Base-by-base conservation (phyloP, 2,797 vertebrate genomes). In the Brachymystax lenok region DNA sequence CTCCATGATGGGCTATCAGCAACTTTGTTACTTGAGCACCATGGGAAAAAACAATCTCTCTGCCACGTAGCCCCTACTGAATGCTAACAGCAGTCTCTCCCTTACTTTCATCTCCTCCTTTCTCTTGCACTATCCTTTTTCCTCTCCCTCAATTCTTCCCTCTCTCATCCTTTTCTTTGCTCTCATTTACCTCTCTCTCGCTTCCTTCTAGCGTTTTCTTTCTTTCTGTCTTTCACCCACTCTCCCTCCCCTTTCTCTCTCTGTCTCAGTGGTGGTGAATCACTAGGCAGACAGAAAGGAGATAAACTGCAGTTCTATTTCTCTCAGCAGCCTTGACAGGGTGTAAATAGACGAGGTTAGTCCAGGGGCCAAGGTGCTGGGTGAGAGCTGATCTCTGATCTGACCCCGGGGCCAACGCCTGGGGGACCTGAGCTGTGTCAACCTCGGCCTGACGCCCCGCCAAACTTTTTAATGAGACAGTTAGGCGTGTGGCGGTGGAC, bases 391-490 rank as follows among this genome's bases (percentile, higher is more conserved):
- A 87, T 90, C 91, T 90, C 76, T 74, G 74, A 79, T 84, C 82
- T 79, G 74, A 71, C 75, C 69, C 80, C 69, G 78, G 88, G 91
- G 81, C 79, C 75, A 61, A 69, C 17, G 69, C 82, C 79, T 77
- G 64, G 0, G 87, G 86, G 89, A 83, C 75, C 77, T 76, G n/a
- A 83, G 83, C 83, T 80, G 87, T 54, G 82, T 85, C 88, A 88
- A 85, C 86, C 56, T 64, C 7, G 5, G 82, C 82, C 77, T 80
- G 69, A 19, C 75, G 79, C 85, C 83, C 90, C 86, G 79, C 83
- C 88, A 91, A 92, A 93, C 89, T 90, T 91, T 93, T 91, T 93
- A 93, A 93, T 92, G 91, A 94, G 90, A 88, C 88, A 83, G 86
- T 91, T 91, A 91, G 86, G 74, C 64, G 74, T 78, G 84, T 86